These are phyloP conservation scores for Alviniconcha strummeri DNA, from an alignment of 2,888 invertebrate species.

Conservation along the genomic window DNA sequence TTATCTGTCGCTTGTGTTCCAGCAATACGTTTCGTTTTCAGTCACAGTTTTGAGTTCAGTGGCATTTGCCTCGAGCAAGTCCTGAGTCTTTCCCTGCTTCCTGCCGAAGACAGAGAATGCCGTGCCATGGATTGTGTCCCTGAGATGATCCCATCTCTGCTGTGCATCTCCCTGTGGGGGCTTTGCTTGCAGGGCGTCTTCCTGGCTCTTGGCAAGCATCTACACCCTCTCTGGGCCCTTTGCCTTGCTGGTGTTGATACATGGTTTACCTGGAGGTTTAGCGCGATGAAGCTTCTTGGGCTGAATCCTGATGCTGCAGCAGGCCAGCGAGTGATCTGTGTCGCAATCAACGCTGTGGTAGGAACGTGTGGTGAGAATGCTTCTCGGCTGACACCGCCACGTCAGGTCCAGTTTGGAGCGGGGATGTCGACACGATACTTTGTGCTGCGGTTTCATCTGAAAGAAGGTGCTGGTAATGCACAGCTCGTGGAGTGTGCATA, in stretches of 20 bases:
- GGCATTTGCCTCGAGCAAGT: neutral
- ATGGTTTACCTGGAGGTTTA: neutral
- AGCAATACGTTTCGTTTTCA: neutral
- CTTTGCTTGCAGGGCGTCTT: neutral
- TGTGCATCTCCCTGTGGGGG: neutral
- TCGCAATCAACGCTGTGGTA: slow-evolving; percentile 32
- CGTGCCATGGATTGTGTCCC: neutral
- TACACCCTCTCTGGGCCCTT: neutral
- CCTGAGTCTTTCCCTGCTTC: neutral
- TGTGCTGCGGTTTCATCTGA: slow-evolving; percentile 19
- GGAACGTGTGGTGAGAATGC: slow-evolving; percentile 13
- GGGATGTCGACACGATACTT: slow-evolving; percentile 23
- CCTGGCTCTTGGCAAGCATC: slow-evolving; percentile 3
- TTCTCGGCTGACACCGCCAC: neutral
- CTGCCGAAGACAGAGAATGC: slow-evolving; percentile 9
- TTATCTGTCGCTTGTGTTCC: neutral
- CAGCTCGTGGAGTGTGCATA: slow-evolving; percentile 3
- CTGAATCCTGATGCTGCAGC: slow-evolving; percentile 18
- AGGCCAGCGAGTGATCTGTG: slow-evolving; percentile 32
- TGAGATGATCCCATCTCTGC: neutral
- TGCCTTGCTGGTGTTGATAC: neutral
- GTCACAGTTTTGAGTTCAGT: neutral
- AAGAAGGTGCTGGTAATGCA: slow-evolving; percentile 23
- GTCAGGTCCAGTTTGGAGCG: slow-evolving; percentile 22
- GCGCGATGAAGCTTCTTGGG: slow-evolving; percentile 12